Conservation (phyloP, 2,797 vertebrate genomes). For the Dromococcyx pavoninus region DNA sequence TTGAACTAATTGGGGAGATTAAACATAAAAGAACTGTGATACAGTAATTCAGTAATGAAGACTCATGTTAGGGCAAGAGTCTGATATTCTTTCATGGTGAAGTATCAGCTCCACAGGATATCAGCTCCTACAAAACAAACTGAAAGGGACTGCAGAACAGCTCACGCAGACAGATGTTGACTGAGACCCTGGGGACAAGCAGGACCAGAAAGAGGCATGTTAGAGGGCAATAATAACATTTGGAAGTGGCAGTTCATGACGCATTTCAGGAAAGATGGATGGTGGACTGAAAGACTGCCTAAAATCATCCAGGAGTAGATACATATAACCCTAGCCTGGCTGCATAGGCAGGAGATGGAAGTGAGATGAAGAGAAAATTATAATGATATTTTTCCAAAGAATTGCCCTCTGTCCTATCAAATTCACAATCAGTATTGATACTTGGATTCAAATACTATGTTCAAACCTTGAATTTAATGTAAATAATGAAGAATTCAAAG, state of each 20-base stretch:
- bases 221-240: background rate
- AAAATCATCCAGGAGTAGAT: background rate
- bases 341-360: background rate
- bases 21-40: background rate
- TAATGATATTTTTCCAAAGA: background rate
- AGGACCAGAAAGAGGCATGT: background rate
- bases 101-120: background rate
- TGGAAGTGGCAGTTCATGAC: background rate
- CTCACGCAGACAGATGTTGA: background rate
- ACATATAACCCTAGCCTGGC: background rate
- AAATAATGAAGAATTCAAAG: background rate
- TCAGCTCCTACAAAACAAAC: background rate
- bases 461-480: background rate
- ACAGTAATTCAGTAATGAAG: background rate
- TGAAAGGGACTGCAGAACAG: background rate
- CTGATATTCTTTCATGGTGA: background rate
- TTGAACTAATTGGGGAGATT: constrained; percentile 20
- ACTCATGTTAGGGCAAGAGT: background rate
- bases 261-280: background rate
- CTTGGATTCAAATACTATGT: background rate
- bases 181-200: background rate
- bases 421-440: background rate
- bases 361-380: background rate
- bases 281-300: background rate
- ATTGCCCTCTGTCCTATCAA: background rate